Percentiles rank a stretch among this genome's conserved stretches.
Evolutionary conservation across 1,140 invertebrate genomes (phyloP).

Genomic region (Berghia stephanieae): DNA sequence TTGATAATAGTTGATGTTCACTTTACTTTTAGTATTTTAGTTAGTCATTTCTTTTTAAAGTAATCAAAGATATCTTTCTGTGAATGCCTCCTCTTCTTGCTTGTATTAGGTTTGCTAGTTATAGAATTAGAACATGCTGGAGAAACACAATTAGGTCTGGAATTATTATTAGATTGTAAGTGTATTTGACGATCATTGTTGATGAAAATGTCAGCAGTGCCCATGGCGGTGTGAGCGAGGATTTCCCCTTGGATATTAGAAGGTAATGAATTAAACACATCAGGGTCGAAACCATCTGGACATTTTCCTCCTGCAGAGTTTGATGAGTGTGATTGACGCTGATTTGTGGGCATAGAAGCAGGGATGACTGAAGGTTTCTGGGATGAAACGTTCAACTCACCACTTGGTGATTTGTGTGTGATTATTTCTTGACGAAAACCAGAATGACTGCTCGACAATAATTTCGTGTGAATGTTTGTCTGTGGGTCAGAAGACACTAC

Average conservation of each 20-base stretch:
- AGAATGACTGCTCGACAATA: neutral
- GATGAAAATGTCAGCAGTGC: neutral
- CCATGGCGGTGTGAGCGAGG: constrained; percentile 24
- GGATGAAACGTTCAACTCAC: neutral
- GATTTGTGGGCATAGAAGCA: neutral
- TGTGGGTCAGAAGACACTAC: no score
- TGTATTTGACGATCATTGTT: neutral
- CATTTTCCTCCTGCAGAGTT: neutral
- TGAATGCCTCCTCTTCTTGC: no score
- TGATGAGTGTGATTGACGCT: neutral
- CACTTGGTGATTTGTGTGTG: neutral
- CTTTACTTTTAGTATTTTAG: no score
- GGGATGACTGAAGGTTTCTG: neutral
- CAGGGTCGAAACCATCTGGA: neutral
- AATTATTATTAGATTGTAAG: neutral
- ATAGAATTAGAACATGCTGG: no score
- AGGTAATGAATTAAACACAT: constrained; percentile 21
- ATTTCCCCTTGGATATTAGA: constrained; percentile 25
- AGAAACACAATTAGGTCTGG: neutral
- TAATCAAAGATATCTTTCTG: constrained; percentile 4
- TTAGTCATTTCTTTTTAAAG: no score
- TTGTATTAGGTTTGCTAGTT: no score
- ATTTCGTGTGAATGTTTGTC: neutral
- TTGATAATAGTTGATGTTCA: no score
- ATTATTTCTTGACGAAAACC: neutral